A percentile compares a stretch with the other conserved stretches of the same genome.
phyloP scores from a whole-genome alignment of 2,888 invertebrate genomes.

The Xestia c-nigrum region DNA sequence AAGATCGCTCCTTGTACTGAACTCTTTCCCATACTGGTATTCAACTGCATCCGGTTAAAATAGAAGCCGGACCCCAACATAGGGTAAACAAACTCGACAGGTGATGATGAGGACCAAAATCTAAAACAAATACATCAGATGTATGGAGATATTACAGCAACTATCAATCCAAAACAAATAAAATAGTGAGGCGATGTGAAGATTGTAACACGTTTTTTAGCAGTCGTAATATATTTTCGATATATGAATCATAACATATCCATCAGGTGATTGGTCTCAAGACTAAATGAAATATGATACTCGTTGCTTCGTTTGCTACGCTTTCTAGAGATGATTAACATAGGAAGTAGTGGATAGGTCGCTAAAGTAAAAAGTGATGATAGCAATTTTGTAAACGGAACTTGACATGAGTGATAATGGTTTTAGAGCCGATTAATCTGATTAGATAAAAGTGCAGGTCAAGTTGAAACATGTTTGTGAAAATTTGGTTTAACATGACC shows the following conservation, averaged over 20 bases:
- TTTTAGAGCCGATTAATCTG: conserved; percentile 8
- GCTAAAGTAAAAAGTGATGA: background rate
- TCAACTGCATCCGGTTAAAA: background rate
- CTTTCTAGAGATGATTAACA: conserved; percentile 45
- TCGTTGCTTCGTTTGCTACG: conserved; percentile 24
- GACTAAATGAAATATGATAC: conserved; percentile 42
- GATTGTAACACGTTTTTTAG: conserved; percentile 15
- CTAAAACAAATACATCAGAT: background rate
- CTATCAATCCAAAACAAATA: conserved; percentile 18
- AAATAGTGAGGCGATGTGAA: background rate
- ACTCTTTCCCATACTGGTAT: background rate
- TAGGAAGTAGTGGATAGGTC: conserved; percentile 34
- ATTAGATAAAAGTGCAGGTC: conserved; percentile 19
- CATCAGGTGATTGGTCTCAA: conserved; percentile 39
- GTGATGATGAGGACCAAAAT: background rate
- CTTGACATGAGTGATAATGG: conserved; percentile 11
- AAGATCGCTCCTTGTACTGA: background rate
- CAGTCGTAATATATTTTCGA: conserved; percentile 27
- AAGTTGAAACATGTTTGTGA: conserved; percentile 3
- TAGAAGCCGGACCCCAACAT: background rate
- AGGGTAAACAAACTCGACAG: background rate
- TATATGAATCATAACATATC: conserved; percentile 46
- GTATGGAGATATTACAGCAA: background rate
- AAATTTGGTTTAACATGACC: background rate
- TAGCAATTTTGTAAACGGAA: conserved; percentile 15